These are phyloP conservation scores for Cariama cristata DNA, from an alignment of 2,113 vertebrate genomes.

Conservation along the genomic window DNA sequence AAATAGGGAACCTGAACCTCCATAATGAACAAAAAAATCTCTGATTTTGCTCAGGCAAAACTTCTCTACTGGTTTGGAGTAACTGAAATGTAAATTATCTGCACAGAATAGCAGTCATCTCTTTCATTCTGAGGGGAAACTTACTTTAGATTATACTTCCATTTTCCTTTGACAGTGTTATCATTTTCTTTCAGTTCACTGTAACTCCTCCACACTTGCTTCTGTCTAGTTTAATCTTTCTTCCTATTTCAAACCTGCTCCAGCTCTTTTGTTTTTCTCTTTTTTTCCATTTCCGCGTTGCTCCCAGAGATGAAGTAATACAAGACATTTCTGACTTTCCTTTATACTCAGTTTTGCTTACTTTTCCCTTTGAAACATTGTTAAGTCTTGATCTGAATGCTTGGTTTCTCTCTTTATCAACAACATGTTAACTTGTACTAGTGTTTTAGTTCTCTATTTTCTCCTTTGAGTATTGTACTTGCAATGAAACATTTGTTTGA, in stretches of 20 bases:
- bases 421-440: background rate
- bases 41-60: background rate
- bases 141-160: background rate
- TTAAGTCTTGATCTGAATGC: background rate
- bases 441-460: background rate
- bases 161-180: background rate
- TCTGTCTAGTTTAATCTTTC: background rate
- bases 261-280: background rate
- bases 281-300: background rate
- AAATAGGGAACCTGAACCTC: background rate
- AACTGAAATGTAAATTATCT: background rate
- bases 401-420: background rate
- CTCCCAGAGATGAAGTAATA: background rate
- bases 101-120: background rate
- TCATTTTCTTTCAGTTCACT: background rate
- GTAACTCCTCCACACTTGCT: background rate
- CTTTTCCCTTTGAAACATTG: background rate
- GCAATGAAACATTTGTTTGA: background rate
- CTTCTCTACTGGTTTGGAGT: background rate
- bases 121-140: background rate
- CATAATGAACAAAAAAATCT: background rate
- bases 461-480: background rate
- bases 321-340: background rate
- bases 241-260: background rate
- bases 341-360: background rate